A percentile compares a stretch with the other conserved stretches of the same genome.
phyloP scores from a whole-genome alignment of 2,797 vertebrate genomes.

The Pteropus rufus region DNA sequence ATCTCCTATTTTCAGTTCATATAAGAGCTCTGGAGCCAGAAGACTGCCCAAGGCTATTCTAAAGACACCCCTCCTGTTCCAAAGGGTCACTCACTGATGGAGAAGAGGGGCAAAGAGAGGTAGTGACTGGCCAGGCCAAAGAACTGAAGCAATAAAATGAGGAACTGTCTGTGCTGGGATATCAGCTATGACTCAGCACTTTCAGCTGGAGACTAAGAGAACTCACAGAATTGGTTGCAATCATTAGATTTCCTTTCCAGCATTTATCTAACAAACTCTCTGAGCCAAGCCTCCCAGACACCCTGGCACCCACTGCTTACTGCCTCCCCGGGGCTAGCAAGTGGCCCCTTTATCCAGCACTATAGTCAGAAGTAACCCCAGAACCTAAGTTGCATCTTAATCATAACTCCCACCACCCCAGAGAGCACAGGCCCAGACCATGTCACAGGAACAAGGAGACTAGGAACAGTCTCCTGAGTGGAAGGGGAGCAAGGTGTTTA shows the following conservation, averaged over 20 bases:
- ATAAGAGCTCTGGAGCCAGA: not conserved
- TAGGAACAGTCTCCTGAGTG: not conserved
- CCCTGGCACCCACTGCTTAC: not conserved
- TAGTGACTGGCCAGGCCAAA: not conserved
- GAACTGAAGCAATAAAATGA: not conserved
- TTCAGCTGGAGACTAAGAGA: not conserved
- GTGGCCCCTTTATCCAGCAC: not conserved
- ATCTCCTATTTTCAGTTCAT: not conserved
- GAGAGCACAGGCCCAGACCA: not conserved
- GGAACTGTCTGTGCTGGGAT: not conserved
- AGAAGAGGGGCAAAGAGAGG: not conserved
- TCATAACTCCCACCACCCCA: not conserved
- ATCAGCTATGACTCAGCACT: not conserved
- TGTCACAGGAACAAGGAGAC: not conserved
- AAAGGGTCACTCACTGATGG: not conserved
- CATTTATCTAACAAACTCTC: not conserved
- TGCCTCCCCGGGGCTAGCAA: not conserved
- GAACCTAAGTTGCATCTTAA: not conserved
- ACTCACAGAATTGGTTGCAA: not conserved
- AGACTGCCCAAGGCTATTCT: not conserved
- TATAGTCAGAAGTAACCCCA: not conserved
- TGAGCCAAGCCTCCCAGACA: not conserved
- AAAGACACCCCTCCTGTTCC: not conserved
- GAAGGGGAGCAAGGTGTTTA: not conserved
- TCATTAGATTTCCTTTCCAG: not conserved